Evolutionary conservation across 2,888 invertebrate genomes (phyloP).

Genomic region (Osmoderma eremita): DNA sequence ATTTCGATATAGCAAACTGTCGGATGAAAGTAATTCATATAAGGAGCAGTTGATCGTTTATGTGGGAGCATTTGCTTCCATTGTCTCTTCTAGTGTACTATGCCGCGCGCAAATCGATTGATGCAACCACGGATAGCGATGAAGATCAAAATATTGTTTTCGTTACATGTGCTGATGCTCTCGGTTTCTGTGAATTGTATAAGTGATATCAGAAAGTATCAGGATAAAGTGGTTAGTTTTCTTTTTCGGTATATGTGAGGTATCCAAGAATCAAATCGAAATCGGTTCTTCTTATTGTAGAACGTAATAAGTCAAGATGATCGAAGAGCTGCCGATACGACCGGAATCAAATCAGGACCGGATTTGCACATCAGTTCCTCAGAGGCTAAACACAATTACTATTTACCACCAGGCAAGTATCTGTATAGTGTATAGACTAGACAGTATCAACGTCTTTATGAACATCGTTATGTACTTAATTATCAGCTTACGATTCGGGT

Average conservation of each 20-base stretch:
- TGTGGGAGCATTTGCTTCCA: background rate
- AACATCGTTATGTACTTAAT: too few relatives aligned
- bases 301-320: conserved; percentile 54
- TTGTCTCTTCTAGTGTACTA: background rate
- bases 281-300: conserved; percentile 49
- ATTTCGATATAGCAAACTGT: conserved; percentile 1
- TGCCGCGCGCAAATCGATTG: background rate
- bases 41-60: background rate
- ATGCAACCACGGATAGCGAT: background rate
- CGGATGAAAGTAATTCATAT: conserved; percentile 21
- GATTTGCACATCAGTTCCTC: conserved; percentile 21
- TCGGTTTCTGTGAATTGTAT: conserved; percentile 10
- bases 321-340: conserved; percentile 49
- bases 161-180: conserved; percentile 1
- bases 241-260: background rate
- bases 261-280: too few relatives aligned
- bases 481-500: conserved; percentile 29
- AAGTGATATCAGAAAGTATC: conserved; percentile 10
- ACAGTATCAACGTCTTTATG: background rate
- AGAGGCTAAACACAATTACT: background rate
- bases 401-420: conserved; percentile 35
- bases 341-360: conserved; percentile 21
- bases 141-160: conserved; percentile 7
- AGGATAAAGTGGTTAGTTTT: conserved; percentile 31
- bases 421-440: too few relatives aligned